Conservation (phyloP, 1,140 invertebrate genomes). For the Augochlora pura region DNA sequence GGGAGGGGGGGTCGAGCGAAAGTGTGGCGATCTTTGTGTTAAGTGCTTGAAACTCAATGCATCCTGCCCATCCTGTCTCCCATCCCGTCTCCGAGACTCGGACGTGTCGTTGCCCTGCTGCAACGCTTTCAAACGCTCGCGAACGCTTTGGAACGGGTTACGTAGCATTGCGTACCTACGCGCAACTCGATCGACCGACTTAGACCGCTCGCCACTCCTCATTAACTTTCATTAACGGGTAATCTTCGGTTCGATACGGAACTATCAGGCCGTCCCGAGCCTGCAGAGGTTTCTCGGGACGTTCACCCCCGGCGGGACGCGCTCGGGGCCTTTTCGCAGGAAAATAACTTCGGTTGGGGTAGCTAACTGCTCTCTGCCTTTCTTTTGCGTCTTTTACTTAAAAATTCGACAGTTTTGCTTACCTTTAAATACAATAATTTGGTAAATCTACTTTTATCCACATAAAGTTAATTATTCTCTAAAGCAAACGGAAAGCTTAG, state of each 20-base stretch:
- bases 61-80: slow-evolving; percentile 66
- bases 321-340: not conserved
- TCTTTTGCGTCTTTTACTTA: too few species aligned
- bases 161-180: not conserved
- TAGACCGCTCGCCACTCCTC: slow-evolving; percentile 23
- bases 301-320: not conserved
- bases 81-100: slow-evolving; percentile 12
- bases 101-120: slow-evolving; percentile 21
- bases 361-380: too few species aligned
- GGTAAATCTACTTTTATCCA: too few species aligned
- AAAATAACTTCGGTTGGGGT: not conserved
- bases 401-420: too few species aligned
- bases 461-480: too few species aligned
- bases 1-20: slow-evolving; percentile 1
- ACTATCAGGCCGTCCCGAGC: not conserved
- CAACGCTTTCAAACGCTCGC: not conserved
- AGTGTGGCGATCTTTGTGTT: slow-evolving; percentile 55
- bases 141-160: too few species aligned
- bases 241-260: slow-evolving; percentile 36
- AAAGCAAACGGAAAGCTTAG: too few species aligned
- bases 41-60: slow-evolving; percentile 66
- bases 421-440: too few species aligned
- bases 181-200: slow-evolving; percentile 33
- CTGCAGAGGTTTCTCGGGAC: not conserved
- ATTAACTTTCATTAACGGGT: slow-evolving; percentile 34